phyloP scores from a whole-genome alignment of 2,888 invertebrate species.

The Chydorus sphaericus region DNA sequence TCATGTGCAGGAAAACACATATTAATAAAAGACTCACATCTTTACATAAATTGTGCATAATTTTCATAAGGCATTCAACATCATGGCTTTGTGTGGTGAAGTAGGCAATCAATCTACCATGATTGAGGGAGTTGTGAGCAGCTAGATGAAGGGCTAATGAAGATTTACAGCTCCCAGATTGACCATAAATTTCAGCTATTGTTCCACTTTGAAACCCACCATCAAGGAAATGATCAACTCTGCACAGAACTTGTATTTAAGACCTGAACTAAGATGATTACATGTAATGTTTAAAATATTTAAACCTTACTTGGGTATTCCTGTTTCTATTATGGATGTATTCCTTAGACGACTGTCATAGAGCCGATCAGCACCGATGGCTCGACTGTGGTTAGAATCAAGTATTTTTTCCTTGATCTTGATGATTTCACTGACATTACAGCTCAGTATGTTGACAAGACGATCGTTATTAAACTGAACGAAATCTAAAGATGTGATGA shows the following conservation, averaged over 20 bases:
- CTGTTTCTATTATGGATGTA: not conserved
- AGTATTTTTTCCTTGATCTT: slow-evolving; percentile 1
- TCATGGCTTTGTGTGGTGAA: not conserved
- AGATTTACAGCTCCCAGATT: slow-evolving; percentile 1
- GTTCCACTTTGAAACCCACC: slow-evolving; percentile 5
- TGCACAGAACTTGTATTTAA: not conserved
- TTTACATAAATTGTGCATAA: not conserved
- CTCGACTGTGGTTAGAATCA: not conserved
- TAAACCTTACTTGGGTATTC: not conserved
- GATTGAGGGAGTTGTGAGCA: not conserved
- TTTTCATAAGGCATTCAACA: not conserved
- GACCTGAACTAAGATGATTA: not conserved
- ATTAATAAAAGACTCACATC: too few species aligned
- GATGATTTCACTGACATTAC: slow-evolving; percentile 4
- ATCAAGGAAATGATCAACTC: not conserved
- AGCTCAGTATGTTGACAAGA: not conserved
- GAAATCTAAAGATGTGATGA: slow-evolving; percentile 1
- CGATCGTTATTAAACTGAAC: slow-evolving; percentile 1
- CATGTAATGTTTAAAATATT: not conserved
- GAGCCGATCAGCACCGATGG: not conserved
- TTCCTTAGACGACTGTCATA: not conserved
- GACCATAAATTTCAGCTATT: not conserved
- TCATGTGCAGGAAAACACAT: too few species aligned
- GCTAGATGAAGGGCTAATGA: not conserved
- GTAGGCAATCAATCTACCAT: not conserved